Evolutionary conservation across 1,140 invertebrate genomes (phyloP), one percentile per base, ranked within the genome.

Genomic region (Campoletis sonorensis): DNA sequence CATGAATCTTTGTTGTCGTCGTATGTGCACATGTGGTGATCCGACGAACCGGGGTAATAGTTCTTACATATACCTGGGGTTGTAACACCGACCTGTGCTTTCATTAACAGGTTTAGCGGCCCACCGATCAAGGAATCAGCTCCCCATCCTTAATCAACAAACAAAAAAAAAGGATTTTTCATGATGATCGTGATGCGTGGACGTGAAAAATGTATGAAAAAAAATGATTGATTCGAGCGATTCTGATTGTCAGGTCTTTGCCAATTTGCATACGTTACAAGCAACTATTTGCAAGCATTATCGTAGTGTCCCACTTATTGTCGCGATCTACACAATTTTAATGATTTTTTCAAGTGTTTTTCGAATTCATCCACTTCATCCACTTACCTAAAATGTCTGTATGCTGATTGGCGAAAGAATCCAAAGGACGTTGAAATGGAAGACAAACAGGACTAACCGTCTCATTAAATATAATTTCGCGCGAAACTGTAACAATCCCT

Each of bases 381-480:
- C 79, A 87, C 86, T 90, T 87, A 94, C 94, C 94, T 81, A 95
- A 83, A 30, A 93, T 86, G 7, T 91, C 92, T 0, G 94, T 93
- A 18, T 68, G 85, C 37, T 86, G 64, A 21, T 92, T 93, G n/a
- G 83, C 86, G 58, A 95, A 94, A 77, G 89, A 86, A 16, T 91
- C 85, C 4, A 76, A 82, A 0, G 82, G 71, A 81, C 92, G 94
- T 82, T 93, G 91, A 83, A 95, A 94, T 0, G 95, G 95, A 45
- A 96, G 86, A 89, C 96, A 96, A 21, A 93, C 94, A 0, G 95
- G 94, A 0, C 93, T 93, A 23, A 96, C 93, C 61, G 89, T 82
- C 0, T 89, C 86, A 40, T 87, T 93, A 84, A 93, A 96, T 7
- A 64, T 76, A 96, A 94, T n/a, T 0, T 85, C 81, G 0, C 84